Evolutionary conservation across 2,888 invertebrate species (phyloP), one percentile per base, ranked within the genome.

Genomic region (Drosophila meridionalis): DNA sequence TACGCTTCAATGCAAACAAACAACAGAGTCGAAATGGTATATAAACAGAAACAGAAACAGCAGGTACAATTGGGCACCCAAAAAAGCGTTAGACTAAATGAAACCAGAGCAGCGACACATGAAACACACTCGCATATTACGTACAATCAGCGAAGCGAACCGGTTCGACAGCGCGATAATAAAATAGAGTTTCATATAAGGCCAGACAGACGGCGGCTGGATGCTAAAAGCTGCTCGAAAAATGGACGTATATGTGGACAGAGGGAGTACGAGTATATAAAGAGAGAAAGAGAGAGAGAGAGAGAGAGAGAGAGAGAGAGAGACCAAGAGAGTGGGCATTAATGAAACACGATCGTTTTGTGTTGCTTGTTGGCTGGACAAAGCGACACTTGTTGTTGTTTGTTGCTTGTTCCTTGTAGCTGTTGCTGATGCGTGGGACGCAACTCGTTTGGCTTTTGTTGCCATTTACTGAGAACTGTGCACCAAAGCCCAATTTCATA

Each of bases 91-190:
- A 59, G 61, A 72, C 53, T 72, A 68, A 60, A 59, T 78, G 58
- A 70, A 76, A 61, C 28, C 76, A 72, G 65, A 76, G 79, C 76
- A 68, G 48, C 53, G 30, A 59, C 20, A 34, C 32, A 40, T 28
- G 38, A 42, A 68, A 30, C 26, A 36, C 56, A 43, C 48, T 48
- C 30, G 50, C 69, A 76, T 62, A 79, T 81, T 81, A 87, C 84
- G 87, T 78, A 78, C 80, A 87, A 73, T 83, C 84, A 87, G 80
- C 83, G 68, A 82, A 72, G 75, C 81, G 68, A 78, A 84, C 84
- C 84, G 87, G 84, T 87, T 87, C 69, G 42, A 8, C 43, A 58
- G 30, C 50, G 14, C 47, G 78, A 70, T 80, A 75, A 80, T 83
- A 78, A 83, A 80, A 76, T 61, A 73, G 47, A 64, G 47, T 71